Evolutionary conservation across 2,888 invertebrate genomes (phyloP).

Genomic region (Philereme transversata): DNA sequence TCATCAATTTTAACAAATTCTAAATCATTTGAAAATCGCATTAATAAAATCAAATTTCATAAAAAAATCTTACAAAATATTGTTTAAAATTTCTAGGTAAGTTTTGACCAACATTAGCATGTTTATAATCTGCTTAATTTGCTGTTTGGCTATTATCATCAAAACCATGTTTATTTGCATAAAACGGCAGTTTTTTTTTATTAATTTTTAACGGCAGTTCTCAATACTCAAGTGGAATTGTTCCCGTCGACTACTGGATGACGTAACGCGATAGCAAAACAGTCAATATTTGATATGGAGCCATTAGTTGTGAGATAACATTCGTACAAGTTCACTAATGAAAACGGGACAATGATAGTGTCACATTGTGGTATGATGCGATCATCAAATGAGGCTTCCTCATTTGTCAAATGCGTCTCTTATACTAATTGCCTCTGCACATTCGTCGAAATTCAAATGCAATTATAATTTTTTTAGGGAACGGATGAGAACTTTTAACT

Average conservation of each 20-base stretch:
- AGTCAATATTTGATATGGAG: conserved; percentile 78
- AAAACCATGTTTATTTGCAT: conserved; percentile 41
- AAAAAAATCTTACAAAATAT: too few species aligned
- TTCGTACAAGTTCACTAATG: conserved; percentile 72
- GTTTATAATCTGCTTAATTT: too few species aligned
- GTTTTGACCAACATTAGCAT: background rate
- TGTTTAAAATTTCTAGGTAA: background rate
- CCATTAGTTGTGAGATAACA: conserved; percentile 75
- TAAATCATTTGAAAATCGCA: too few species aligned
- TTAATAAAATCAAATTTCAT: too few species aligned
- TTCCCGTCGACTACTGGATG: conserved; percentile 56
- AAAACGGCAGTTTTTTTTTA: conserved; percentile 45
- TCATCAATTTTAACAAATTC: too few species aligned
- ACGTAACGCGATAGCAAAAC: conserved; percentile 75
- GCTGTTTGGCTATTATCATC: background rate
- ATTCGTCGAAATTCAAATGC: too few species aligned
- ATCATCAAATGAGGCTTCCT: conserved; percentile 4
- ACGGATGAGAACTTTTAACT: too few species aligned
- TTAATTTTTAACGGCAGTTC: conserved; percentile 45
- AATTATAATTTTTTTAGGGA: too few species aligned
- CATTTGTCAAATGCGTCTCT: too few species aligned
- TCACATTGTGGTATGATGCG: conserved; percentile 20
- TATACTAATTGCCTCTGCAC: too few species aligned
- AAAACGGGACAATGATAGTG: conserved; percentile 62
- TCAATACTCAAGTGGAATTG: conserved; percentile 44